Percentiles rank a stretch among this genome's conserved stretches.
Evolutionary conservation across 2,888 invertebrate genomes (phyloP).

Genomic region (Agriopis marginaria): DNA sequence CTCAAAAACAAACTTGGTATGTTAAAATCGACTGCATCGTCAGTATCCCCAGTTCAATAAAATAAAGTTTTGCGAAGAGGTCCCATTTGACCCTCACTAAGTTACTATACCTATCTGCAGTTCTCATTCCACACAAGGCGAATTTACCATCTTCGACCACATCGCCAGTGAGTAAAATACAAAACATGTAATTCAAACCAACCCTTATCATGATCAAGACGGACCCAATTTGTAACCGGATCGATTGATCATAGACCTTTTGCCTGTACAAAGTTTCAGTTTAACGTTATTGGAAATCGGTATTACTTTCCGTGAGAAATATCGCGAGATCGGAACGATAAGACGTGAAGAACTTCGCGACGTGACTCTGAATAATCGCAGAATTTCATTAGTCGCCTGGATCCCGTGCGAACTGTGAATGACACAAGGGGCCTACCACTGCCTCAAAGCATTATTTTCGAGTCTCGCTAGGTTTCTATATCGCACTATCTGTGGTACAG

Average conservation of each 20-base stretch:
- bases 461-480: neutral
- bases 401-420: neutral
- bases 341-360: constrained; percentile 13
- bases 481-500: neutral
- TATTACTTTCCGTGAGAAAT: constrained; percentile 19
- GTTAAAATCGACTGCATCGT: no score
- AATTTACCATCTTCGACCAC: no score
- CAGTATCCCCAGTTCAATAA: no score
- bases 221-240: neutral
- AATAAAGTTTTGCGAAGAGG: no score
- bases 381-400: constrained; percentile 25
- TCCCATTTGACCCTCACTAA: no score
- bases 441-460: neutral
- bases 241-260: constrained; percentile 3
- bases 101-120: no score
- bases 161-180: no score
- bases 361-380: constrained; percentile 33
- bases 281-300: constrained; percentile 7
- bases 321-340: constrained; percentile 19
- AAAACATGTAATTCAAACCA: neutral
- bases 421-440: neutral
- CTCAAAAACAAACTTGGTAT: no score
- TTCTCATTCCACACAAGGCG: no score
- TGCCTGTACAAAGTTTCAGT: neutral
- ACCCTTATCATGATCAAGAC: neutral